phyloP scores from a whole-genome alignment of 2,888 invertebrate genomes.

The Drosophila meridiana region DNA sequence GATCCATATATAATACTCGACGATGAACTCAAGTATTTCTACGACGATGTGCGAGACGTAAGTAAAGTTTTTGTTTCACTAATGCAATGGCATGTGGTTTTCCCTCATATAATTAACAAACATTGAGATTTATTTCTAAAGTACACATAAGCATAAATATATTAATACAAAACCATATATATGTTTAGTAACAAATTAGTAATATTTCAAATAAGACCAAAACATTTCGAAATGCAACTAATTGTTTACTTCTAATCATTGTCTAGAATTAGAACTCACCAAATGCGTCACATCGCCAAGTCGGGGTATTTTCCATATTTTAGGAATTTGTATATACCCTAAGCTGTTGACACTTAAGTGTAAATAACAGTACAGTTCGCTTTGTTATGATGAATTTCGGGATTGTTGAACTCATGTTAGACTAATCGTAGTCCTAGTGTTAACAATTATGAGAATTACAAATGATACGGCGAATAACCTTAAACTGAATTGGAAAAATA shows the following conservation, averaged over 20 bases:
- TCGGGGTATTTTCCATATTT: constrained; percentile 25
- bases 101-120: neutral
- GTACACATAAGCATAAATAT: neutral
- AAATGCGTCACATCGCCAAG: constrained; percentile 1
- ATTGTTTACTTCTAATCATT: neutral
- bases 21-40: constrained; percentile 94
- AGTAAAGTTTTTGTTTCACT: constrained; percentile 70
- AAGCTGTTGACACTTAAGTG: neutral
- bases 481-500: neutral
- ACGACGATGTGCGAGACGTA: constrained; percentile 94
- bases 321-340: constrained; percentile 8
- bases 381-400: neutral
- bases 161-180: neutral
- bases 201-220: neutral
- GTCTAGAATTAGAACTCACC: neutral
- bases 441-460: neutral
- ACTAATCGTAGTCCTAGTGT: neutral
- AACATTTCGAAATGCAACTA: neutral
- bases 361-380: neutral
- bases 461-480: neutral
- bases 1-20: constrained; percentile 95
- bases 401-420: neutral
- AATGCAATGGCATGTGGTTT: neutral
- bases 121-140: neutral
- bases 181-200: neutral